These are phyloP conservation scores for Antheraea assamensis DNA, from an alignment of 2,888 invertebrate species.

Conservation along the genomic window DNA sequence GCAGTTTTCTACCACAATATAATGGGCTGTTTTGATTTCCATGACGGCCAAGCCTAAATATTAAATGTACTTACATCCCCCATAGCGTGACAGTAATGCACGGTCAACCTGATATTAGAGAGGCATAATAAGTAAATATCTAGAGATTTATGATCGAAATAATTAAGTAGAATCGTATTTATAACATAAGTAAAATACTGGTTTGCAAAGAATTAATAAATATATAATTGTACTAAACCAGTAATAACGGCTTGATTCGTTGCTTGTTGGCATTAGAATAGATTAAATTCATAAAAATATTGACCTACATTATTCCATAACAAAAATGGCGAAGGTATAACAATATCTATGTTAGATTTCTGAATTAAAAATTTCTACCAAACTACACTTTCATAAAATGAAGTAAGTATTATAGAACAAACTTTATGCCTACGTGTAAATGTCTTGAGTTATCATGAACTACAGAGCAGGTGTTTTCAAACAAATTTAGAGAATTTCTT, in stretches of 20 bases:
- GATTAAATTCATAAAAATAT: neutral
- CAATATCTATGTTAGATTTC: neutral
- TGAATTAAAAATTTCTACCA: no score
- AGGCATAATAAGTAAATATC: slow-evolving; percentile 69
- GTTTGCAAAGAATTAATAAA: slow-evolving; percentile 34
- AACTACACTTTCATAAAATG: no score
- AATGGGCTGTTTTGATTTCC: slow-evolving; percentile 49
- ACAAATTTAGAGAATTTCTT: no score
- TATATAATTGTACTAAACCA: slow-evolving; percentile 13
- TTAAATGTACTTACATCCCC: slow-evolving; percentile 45
- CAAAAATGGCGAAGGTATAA: neutral
- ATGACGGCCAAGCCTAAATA: slow-evolving; percentile 47
- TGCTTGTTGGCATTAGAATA: slow-evolving; percentile 2
- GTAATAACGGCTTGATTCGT: neutral
- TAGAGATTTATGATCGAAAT: slow-evolving; percentile 67
- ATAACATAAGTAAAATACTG: slow-evolving; percentile 48
- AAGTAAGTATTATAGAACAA: no score
- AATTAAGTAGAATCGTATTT: slow-evolving; percentile 59
- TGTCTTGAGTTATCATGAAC: no score
- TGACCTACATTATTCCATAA: neutral
- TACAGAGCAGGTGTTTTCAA: no score
- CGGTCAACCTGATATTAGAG: slow-evolving; percentile 66
- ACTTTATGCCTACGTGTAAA: no score
- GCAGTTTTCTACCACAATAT: slow-evolving; percentile 18
- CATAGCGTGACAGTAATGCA: slow-evolving; percentile 61